Base-by-base conservation (phyloP, 2,888 invertebrate species). In the Hesperia comma region DNA sequence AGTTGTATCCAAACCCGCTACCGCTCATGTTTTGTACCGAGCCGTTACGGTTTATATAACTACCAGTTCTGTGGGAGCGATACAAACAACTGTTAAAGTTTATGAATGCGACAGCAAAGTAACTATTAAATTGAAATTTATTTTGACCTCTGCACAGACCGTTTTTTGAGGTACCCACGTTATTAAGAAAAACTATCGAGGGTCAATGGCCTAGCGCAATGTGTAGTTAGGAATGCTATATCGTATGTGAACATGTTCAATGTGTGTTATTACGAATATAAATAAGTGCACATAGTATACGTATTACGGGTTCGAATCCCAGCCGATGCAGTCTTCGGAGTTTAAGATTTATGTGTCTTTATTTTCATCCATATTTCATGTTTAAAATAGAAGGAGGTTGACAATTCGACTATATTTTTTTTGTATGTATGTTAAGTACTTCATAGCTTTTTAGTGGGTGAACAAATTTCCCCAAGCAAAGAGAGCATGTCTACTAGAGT, bases 61-160 rank as follows among this genome's bases (percentile, higher is more conserved):
- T 73, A 76, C 76, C 75, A 72, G 77, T 76, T 75, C 72, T 76
- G 75, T 77, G 77, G 73, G 77, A 77, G 75, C 72, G 71, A 56
- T 58, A 46, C 60, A 37, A 33, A 70, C 70, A 68, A 70, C 71
- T 62, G 69, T 63, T 62, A 66, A 66, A 63, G 53, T 68, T 70
- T 71, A 71, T 70, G 68, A 69, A 68, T 70, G 66, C 68, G 71
- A 71, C 68, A 69, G 67, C 66, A 58, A 68, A 58, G 71, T 53
- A 61, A 70, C 73, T 70, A 72, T 75, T 74, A 75, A 74, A 74
- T 74, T 70, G 71, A 71, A 70, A 75, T 74, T 75, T 71, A 72
- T 70, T 70, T 68, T 69, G 75, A 75, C 74, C 75, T 74, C 69
- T 72, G 53, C 51, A n/a, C 37, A 32, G 58, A 33, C 53, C 60